These are phyloP conservation scores for Oryzias javanicus DNA, from an alignment of 2,113 vertebrate species.

Conservation along the genomic window DNA sequence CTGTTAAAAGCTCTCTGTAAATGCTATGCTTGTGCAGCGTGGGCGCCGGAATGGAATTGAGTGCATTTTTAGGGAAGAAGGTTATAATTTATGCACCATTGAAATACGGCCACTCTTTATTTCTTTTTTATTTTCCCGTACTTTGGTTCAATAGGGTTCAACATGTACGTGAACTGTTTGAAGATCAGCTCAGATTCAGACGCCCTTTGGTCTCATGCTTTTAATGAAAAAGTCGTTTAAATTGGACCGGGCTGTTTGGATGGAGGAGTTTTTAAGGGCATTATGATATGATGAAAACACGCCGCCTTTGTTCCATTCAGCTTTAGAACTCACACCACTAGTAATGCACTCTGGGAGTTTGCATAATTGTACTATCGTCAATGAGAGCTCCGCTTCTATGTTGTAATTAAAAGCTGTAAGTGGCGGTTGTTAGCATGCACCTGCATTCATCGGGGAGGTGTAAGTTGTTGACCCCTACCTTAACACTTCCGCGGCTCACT, in stretches of 20 bases:
- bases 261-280: conserved; percentile 21
- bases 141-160: conserved; percentile 58
- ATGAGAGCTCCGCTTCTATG: conserved; percentile 24
- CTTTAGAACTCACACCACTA: conserved; percentile 25
- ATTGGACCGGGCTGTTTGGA: conserved; percentile 34
- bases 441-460: conserved; percentile 64
- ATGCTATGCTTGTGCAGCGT: conserved; percentile 63
- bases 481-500: conserved; percentile 63
- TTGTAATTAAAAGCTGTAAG: conserved; percentile 59
- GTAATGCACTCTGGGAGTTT: conserved; percentile 32
- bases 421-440: conserved; percentile 75
- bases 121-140: conserved; percentile 21
- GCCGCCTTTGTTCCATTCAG: conserved; percentile 41
- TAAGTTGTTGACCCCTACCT: conserved; percentile 39
- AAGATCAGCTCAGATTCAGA: conserved; percentile 46
- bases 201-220: conserved; percentile 41
- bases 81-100: conserved; percentile 69
- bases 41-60: conserved; percentile 64
- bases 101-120: conserved; percentile 59
- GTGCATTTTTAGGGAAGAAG: conserved; percentile 61
- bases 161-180: conserved; percentile 48
- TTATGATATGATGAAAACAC: conserved; percentile 47
- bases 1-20: conserved; percentile 76
- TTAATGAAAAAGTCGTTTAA: conserved; percentile 53
- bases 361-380: background rate